These are phyloP conservation scores for Elephas maximus DNA, from an alignment of 2,113 vertebrate species.

Conservation along the genomic window DNA sequence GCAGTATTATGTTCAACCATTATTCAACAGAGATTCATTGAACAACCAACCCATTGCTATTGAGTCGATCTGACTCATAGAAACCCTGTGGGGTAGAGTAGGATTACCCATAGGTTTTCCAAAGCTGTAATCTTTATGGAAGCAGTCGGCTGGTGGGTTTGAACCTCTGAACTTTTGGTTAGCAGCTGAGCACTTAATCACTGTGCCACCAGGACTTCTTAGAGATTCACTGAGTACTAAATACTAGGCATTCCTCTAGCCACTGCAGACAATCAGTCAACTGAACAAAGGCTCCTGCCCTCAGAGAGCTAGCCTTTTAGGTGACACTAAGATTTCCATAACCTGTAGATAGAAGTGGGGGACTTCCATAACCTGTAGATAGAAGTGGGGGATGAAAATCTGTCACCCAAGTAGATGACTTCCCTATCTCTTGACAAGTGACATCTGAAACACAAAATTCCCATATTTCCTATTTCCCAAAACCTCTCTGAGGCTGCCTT, in stretches of 20 bases:
- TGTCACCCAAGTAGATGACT: background rate
- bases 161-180: too few species aligned
- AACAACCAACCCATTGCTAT: background rate
- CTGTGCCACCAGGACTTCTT: too few species aligned
- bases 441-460: background rate
- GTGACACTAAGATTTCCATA: background rate
- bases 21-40: slow-evolving; percentile 17
- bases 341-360: too few species aligned
- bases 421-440: background rate
- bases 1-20: background rate
- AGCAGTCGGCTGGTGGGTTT: too few species aligned
- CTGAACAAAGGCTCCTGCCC: background rate
- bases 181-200: too few species aligned
- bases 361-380: background rate
- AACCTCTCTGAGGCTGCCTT: background rate
- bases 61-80: too few species aligned
- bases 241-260: background rate
- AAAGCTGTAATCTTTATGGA: too few species aligned
- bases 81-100: too few species aligned
- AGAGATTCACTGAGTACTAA: background rate
- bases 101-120: too few species aligned
- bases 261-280: background rate
- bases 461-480: background rate
- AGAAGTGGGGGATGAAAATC: background rate
- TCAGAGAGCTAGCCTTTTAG: background rate